Evolutionary conservation across 2,113 vertebrate species (phyloP), one percentile per base, ranked within the genome.

Genomic region (Oncorhynchus tshawytscha): DNA sequence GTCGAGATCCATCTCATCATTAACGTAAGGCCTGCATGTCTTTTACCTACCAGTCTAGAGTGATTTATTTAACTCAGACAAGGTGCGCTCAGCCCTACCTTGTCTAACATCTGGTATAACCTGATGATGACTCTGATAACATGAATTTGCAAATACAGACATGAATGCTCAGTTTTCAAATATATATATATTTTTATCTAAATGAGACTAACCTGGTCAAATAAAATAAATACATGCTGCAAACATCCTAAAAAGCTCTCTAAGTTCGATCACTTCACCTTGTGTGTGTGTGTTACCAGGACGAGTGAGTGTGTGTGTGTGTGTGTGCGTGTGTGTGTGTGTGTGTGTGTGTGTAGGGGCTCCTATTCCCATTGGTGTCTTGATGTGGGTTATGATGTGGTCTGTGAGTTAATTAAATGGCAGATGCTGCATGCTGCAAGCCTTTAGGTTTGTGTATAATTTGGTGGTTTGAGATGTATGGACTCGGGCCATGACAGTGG

Each of bases 351-450:
- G 39, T 45, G 39, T 45, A 45, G 9, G 39, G 39, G 9, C 39
- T 45, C 9, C 39, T 45, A 45, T 11, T 45, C 39, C 39, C 49
- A 20, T 18, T 18, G 45, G 45, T 6, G 54, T 71, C 48, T 51
- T 2, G 69, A 15, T 15, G 67, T 11, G 18, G 27, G 67, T 76
- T 70, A 48, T 25, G 6, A 22, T 45, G 34, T 22, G 54, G 75
- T 54, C 3, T 70, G 27, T 16, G n/a, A n/a, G n/a, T 76, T 70
- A 4, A 70, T 70, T 70, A 64, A 39, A 76, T 6, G 67, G 54
- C 69, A 70, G 68, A 69, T 70, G 25, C 24, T 15, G 20, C 45
- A 51, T 51, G 49, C 6, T 45, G 39, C 39, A 45, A n/a, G 7
- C 12, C 29, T 67, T 68, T 6, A 39, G 3, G 64, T 16, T 6